Conservation (phyloP, 2,113 vertebrate species). For the Triplophysa rosa region DNA sequence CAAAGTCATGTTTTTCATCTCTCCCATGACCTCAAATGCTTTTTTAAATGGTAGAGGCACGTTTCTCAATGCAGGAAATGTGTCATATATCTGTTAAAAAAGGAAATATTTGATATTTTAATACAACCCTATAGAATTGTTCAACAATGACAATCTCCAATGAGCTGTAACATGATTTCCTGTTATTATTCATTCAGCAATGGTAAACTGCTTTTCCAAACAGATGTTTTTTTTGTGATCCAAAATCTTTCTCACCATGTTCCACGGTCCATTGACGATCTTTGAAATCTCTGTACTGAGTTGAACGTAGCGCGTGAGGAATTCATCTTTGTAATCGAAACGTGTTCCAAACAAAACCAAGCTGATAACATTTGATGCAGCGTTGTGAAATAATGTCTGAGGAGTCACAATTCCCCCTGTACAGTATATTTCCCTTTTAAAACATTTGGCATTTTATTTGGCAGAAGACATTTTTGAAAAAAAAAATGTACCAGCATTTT, state of each 20-base stretch:
- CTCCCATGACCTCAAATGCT: constrained; percentile 32
- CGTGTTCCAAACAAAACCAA: constrained; percentile 67
- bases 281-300: constrained; percentile 28
- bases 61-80: constrained; percentile 44
- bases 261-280: constrained; percentile 55
- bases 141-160: no score
- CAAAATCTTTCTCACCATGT: constrained; percentile 48
- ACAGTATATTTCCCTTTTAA: constrained; percentile 47
- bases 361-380: constrained; percentile 71
- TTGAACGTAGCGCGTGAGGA: constrained; percentile 60
- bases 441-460: background rate
- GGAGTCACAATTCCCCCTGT: constrained; percentile 58
- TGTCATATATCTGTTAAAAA: constrained; percentile 47
- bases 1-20: constrained; percentile 42
- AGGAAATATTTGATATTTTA: no score
- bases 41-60: constrained; percentile 59
- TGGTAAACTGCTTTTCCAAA: background rate
- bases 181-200: no score
- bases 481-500: constrained; percentile 42
- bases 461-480: background rate
- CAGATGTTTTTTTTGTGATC: background rate
- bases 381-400: constrained; percentile 62
- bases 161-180: no score
- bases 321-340: constrained; percentile 63
- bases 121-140: no score